phyloP scores from a whole-genome alignment of 2,113 vertebrate genomes.

The Romanogobio albipinnatus region DNA sequence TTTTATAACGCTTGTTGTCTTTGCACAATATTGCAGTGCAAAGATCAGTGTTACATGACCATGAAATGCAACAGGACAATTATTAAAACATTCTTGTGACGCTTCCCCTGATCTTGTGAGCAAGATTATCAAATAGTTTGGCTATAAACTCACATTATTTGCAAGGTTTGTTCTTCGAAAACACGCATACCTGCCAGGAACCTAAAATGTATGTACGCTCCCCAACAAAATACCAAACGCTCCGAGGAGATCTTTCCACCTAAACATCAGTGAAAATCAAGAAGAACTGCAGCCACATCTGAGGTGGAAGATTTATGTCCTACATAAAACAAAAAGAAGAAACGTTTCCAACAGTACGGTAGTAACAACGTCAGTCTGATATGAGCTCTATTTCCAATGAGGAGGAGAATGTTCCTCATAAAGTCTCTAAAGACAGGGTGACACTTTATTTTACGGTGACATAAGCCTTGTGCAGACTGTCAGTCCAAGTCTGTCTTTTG shows the following conservation, averaged over 20 bases:
- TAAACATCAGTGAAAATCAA: background rate
- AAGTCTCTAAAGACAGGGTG: background rate
- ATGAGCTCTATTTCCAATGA: background rate
- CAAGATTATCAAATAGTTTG: conserved; percentile 45
- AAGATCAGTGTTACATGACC: conserved; percentile 43
- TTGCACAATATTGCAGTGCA: conserved; percentile 37
- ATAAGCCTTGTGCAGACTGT: no score
- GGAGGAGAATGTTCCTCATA: background rate
- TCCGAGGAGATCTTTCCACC: background rate
- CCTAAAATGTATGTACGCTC: background rate
- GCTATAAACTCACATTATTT: conserved; percentile 48
- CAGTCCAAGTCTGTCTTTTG: no score
- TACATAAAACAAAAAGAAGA: background rate
- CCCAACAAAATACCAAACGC: background rate
- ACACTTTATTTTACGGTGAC: no score
- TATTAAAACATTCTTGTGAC: conserved; percentile 38
- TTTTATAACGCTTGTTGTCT: conserved; percentile 17
- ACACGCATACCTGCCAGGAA: conserved; percentile 15
- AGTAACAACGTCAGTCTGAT: background rate
- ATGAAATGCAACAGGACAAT: conserved; percentile 23
- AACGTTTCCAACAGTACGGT: background rate
- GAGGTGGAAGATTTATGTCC: background rate
- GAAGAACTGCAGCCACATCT: background rate
- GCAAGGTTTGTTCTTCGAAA: conserved; percentile 28
- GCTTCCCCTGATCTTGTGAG: conserved; percentile 32